Evolutionary conservation across 2,797 vertebrate species (phyloP), one percentile per base, ranked within the genome.

Genomic region (Danio jaintianensis): DNA sequence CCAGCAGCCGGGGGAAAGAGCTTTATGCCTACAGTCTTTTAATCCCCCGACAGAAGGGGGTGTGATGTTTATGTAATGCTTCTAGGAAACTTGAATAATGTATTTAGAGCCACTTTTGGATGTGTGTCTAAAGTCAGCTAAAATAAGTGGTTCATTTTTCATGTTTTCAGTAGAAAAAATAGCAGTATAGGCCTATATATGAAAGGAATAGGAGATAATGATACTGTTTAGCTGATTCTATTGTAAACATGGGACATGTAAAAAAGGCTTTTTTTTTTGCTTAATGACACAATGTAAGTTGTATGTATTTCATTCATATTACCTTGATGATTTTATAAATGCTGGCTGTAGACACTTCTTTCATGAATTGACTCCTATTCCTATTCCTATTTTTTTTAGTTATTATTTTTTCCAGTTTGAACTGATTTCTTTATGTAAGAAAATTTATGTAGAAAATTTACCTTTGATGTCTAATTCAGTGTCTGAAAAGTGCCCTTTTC

Each of bases 11-110:
- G 36, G 15, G 45, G 47, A 74, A 70, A 43, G 63, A 11, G 0
- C 50, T 75, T 74, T 70, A 56, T 55, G 52, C 4, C 79, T 7
- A 80, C 18, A 72, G 67, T 42, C 43, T 63, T 38, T 66, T 72
- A 79, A 62, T 52, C 63, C 18, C 69, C 78, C 71, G 52, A 80
- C 4, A 78, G 64, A 58, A n/a, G 58, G 29, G 12, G 38, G 16
- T 12, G 75, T 71, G 43, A 52, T 69, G 22, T 79, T 82, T 82
- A 56, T 40, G 15, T 75, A 78, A 61, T 53, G 62, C 7, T 78
- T 77, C 15, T 75, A 67, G 40, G 16, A 68, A 84, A 83, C 4
- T 69, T 74, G 45, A 64, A 83, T 63, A 79, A 76, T 83, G 72
- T 36, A 71, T 67, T 76, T 68, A 75, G 45, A 82, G 15, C 11